These are phyloP conservation scores for Laticauda laticaudata DNA, from an alignment of 2,113 vertebrate genomes.

Conservation along the genomic window DNA sequence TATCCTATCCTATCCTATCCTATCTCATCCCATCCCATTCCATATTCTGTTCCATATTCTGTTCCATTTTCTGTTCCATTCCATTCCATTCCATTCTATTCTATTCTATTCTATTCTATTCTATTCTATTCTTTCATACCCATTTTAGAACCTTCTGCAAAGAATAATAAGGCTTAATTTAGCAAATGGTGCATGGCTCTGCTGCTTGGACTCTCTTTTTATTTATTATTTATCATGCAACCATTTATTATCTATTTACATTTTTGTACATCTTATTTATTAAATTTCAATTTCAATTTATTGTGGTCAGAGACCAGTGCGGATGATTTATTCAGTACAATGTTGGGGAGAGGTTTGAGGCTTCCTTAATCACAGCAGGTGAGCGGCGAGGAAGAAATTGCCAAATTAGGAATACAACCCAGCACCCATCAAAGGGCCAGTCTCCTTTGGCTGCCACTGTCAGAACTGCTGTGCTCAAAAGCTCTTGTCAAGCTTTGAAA, in stretches of 20 bases:
- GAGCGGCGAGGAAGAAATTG: background rate
- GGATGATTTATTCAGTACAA: background rate
- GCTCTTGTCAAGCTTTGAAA: constrained; percentile 52
- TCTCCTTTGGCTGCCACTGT: constrained; percentile 24
- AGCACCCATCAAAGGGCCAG: background rate
- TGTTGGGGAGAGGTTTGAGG: background rate
- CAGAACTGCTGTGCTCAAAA: constrained; percentile 42
- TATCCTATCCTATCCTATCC: accelerated
- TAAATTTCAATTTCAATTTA: background rate
- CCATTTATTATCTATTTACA: background rate
- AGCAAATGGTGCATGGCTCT: background rate
- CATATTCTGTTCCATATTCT: no score
- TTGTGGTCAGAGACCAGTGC: background rate
- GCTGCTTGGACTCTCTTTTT: background rate
- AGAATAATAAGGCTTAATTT: background rate
- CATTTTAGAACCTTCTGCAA: background rate
- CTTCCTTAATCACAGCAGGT: background rate
- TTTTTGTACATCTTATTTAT: background rate
- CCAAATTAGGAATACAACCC: background rate
- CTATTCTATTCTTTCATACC: background rate
- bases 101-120: background rate
- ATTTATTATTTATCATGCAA: background rate
- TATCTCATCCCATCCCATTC: no score
- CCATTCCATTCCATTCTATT: background rate
- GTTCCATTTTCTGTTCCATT: background rate